Conservation (phyloP, 2,113 vertebrate genomes). For the Sphaerodactylus townsendi region DNA sequence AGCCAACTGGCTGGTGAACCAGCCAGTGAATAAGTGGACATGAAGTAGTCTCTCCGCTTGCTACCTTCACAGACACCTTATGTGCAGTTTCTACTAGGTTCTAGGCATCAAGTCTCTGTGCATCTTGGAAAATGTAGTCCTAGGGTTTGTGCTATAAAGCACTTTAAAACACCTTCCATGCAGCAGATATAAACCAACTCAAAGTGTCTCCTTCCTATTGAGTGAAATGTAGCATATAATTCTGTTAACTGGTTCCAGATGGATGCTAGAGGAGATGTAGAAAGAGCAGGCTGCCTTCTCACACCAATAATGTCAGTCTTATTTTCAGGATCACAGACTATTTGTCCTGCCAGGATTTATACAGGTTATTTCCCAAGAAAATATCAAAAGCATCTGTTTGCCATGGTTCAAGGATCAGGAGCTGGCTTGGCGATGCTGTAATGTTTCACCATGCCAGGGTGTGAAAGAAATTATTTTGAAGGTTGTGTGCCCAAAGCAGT, state of each 20-base stretch:
- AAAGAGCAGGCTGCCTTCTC: neutral
- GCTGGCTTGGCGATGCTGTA: neutral
- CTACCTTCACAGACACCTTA: too few species aligned
- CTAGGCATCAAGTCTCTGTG: too few species aligned
- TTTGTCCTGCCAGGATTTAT: neutral
- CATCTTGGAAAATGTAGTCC: neutral
- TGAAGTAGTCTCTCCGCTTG: too few species aligned
- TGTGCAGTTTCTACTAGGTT: too few species aligned
- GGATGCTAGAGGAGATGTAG: neutral
- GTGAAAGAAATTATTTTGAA: neutral
- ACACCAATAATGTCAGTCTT: neutral
- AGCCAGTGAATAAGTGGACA: too few species aligned
- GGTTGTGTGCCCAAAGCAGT: neutral
- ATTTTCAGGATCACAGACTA: conserved; percentile 1
- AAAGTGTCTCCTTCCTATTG: neutral
- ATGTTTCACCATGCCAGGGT: neutral
- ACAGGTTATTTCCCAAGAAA: conserved; percentile 19
- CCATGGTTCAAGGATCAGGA: neutral
- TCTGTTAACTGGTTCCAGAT: neutral
- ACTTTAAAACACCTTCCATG: neutral
- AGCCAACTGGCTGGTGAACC: too few species aligned
- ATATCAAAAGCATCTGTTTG: neutral
- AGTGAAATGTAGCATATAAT: neutral
- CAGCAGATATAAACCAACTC: neutral
- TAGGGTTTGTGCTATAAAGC: neutral